Conservation (phyloP, 2,888 invertebrate species). For the Melikaiella ostensackeni region DNA sequence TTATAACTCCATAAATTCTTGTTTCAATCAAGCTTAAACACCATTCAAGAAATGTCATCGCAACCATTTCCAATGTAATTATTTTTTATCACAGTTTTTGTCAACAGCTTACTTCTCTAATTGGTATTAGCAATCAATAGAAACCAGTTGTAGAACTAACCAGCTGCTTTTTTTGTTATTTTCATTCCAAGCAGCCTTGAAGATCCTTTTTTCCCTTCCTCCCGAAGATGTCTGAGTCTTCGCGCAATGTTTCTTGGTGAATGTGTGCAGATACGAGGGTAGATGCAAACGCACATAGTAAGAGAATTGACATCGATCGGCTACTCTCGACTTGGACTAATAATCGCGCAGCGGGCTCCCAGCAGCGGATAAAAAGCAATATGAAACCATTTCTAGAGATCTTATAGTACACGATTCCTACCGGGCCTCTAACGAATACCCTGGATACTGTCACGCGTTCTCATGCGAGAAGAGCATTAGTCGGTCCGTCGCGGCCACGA, state of each 20-base stretch:
- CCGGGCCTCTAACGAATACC: conserved; percentile 32
- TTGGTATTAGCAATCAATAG: conserved; percentile 37
- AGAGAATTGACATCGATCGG: conserved; percentile 25
- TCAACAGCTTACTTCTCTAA: conserved; percentile 4
- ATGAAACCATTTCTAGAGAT: conserved; percentile 40
- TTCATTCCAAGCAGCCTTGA: conserved; percentile 15
- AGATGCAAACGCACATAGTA: conserved; percentile 36
- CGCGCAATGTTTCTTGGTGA: conserved; percentile 9
- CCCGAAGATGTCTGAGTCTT: neutral
- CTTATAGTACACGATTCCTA: conserved; percentile 30
- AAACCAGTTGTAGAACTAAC: conserved; percentile 28
- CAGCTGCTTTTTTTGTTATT: conserved; percentile 8
- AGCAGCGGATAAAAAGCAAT: conserved; percentile 29
- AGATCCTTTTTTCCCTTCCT: neutral
- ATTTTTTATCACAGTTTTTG: neutral
- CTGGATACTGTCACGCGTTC: conserved; percentile 43
- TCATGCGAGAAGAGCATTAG: conserved; percentile 52
- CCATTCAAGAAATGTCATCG: neutral
- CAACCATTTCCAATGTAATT: neutral
- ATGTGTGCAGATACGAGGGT: neutral
- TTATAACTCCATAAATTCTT: neutral
- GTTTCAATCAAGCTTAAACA: neutral
- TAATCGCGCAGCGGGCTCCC: conserved; percentile 37
- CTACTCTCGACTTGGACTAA: conserved; percentile 30
- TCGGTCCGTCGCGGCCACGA: conserved; percentile 45